A percentile compares a stretch with the other conserved stretches of the same genome.
Evolutionary conservation across 1,140 invertebrate species (phyloP).

Genomic region (Platorchestia sp.): DNA sequence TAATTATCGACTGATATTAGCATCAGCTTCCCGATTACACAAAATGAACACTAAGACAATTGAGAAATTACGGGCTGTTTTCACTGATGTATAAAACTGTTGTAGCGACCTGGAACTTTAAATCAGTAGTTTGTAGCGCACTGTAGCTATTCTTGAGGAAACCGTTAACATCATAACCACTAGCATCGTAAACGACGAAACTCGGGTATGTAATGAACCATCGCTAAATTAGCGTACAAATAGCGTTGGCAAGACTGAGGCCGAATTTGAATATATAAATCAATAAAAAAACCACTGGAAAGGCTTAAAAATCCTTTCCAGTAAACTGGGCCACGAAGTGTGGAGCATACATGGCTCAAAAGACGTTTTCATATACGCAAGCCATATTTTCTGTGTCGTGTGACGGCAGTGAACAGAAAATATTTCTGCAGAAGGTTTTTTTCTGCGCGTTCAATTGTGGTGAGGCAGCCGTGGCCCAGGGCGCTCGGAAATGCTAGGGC

Average conservation of each 20-base stretch:
- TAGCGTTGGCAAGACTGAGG: neutral
- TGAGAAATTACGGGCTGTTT: too few relatives aligned
- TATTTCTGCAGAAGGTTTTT: neutral
- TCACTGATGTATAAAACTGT: too few relatives aligned
- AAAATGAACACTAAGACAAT: too few relatives aligned
- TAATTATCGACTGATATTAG: too few relatives aligned
- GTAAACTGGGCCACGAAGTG: neutral
- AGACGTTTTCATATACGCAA: neutral
- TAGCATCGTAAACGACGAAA: neutral
- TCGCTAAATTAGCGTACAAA: neutral
- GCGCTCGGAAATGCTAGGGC: slow-evolving; percentile 46
- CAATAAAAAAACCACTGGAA: neutral
- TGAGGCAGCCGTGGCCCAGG: neutral
- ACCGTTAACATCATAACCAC: too few relatives aligned
- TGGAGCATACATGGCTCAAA: neutral
- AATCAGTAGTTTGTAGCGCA: too few relatives aligned
- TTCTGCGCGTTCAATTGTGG: slow-evolving; percentile 5
- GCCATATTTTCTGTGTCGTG: neutral
- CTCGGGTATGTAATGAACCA: neutral
- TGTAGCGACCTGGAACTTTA: too few relatives aligned
- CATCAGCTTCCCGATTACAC: too few relatives aligned
- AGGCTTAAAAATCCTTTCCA: neutral
- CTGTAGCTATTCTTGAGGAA: too few relatives aligned
- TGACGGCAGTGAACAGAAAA: neutral
- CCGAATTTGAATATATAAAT: neutral